phyloP scores from a whole-genome alignment of 2,888 invertebrate genomes.

The Liopterus haemorrhoidalis region DNA sequence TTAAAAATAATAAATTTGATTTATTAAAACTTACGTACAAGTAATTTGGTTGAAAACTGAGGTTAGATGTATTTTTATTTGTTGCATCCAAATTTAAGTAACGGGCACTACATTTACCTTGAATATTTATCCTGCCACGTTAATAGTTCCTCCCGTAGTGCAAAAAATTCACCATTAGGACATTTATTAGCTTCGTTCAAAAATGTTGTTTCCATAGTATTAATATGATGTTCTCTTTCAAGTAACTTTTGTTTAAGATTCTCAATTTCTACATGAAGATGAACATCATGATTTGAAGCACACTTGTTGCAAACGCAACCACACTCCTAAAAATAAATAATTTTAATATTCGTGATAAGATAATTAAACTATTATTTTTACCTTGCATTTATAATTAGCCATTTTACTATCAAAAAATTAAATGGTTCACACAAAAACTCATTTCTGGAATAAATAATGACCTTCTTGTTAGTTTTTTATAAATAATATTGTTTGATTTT shows the following conservation, averaged over 20 bases:
- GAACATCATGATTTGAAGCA: constrained; percentile 52
- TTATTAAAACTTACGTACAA: background rate
- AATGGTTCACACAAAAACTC: too few species aligned
- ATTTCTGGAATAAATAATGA: too few species aligned
- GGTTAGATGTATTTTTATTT: background rate
- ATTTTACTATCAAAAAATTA: constrained; percentile 14
- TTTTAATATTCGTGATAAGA: constrained; percentile 1
- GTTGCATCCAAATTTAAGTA: too few species aligned
- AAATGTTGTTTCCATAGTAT: constrained; percentile 81
- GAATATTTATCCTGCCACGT: constrained; percentile 93
- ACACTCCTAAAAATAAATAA: constrained; percentile 48
- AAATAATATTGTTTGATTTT: too few species aligned
- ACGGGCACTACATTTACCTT: constrained; percentile 48
- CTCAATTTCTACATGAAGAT: constrained; percentile 82
- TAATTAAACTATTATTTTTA: constrained; percentile 25
- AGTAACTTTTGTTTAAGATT: constrained; percentile 74
- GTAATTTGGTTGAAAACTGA: background rate
- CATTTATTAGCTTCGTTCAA: constrained; percentile 57
- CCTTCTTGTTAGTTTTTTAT: too few species aligned
- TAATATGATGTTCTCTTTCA: constrained; percentile 76
- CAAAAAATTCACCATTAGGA: constrained; percentile 64
- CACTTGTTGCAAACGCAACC: constrained; percentile 56
- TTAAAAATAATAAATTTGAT: constrained; percentile 42
- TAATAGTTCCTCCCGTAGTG: constrained; percentile 74
- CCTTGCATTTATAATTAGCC: constrained; percentile 34